Evolutionary conservation across 2,113 vertebrate genomes (phyloP).

Genomic region (Laterallus jamaicensis): DNA sequence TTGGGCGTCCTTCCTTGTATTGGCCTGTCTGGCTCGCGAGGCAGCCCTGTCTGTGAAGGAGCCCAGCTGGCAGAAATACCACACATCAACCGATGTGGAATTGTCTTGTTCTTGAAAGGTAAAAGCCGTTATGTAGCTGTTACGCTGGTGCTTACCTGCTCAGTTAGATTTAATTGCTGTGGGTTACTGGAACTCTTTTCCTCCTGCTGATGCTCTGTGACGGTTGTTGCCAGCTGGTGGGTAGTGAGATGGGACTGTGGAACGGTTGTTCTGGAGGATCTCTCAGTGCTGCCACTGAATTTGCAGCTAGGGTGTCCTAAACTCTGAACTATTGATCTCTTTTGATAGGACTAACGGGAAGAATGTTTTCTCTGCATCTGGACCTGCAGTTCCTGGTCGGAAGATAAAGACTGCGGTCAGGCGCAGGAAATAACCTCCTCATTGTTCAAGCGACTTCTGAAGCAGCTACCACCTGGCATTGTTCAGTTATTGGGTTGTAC

Average conservation of each 20-base stretch:
- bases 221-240: conserved; percentile 21
- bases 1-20: background rate
- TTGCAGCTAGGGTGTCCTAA: conserved; percentile 15
- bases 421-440: conserved; percentile 86
- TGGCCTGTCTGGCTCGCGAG: background rate
- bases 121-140: background rate
- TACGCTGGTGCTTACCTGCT: background rate
- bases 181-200: conserved; percentile 33
- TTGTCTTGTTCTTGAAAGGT: background rate
- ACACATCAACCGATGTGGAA: background rate
- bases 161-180: background rate
- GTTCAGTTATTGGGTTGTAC: conserved; percentile 74
- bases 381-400: conserved; percentile 82
- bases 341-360: conserved; percentile 79
- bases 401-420: conserved; percentile 97
- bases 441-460: conserved; percentile 65
- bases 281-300: conserved; percentile 38
- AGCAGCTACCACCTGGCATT: conserved; percentile 71
- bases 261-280: conserved; percentile 21
- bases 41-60: background rate
- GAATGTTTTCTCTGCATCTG: conserved; percentile 75
- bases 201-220: background rate
- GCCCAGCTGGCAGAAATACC: background rate
- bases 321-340: conserved; percentile 57
- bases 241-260: conserved; percentile 20